These are phyloP conservation scores for Parauchenoglanis ngamensis DNA, from an alignment of 2,797 vertebrate species.

Conservation along the genomic window DNA sequence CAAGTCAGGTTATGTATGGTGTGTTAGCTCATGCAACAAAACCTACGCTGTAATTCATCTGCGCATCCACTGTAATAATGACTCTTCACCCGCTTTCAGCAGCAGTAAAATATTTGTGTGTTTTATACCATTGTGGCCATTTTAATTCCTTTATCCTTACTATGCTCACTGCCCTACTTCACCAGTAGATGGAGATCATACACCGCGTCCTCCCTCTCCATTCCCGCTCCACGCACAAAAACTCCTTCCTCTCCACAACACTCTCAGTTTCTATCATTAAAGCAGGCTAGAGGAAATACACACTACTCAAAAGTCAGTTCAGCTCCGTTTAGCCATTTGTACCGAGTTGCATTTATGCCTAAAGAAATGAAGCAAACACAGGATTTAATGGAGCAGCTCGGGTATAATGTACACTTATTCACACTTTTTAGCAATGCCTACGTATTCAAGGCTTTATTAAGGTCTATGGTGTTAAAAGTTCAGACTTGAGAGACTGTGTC, in stretches of 20 bases:
- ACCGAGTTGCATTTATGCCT: neutral
- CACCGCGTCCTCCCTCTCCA: slow-evolving; percentile 30
- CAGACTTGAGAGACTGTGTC: slow-evolving; percentile 60
- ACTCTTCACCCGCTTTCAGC: neutral
- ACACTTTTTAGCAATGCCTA: neutral
- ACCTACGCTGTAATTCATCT: neutral
- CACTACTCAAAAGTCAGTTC: slow-evolving; percentile 1
- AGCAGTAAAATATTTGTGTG: neutral
- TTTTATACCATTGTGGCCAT: neutral
- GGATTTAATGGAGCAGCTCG: slow-evolving; percentile 9
- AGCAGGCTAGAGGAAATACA: neutral
- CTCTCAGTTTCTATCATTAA: neutral
- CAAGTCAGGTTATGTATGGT: neutral
- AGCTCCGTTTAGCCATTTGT: slow-evolving; percentile 11
- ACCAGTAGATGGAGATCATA: slow-evolving; percentile 60
- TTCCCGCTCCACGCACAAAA: neutral
- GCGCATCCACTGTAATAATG: neutral
- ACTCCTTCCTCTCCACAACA: slow-evolving; percentile 45
- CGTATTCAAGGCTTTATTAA: slow-evolving; percentile 19
- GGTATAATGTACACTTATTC: neutral
- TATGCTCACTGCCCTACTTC: slow-evolving; percentile 14
- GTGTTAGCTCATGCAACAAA: neutral
- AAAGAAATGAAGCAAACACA: neutral
- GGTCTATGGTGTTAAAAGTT: slow-evolving; percentile 41
- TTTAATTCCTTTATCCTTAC: neutral